These are phyloP conservation scores for Bergia sp. DNA, from an alignment of 92 coral and sea anemone species.

Conservation along the genomic window DNA sequence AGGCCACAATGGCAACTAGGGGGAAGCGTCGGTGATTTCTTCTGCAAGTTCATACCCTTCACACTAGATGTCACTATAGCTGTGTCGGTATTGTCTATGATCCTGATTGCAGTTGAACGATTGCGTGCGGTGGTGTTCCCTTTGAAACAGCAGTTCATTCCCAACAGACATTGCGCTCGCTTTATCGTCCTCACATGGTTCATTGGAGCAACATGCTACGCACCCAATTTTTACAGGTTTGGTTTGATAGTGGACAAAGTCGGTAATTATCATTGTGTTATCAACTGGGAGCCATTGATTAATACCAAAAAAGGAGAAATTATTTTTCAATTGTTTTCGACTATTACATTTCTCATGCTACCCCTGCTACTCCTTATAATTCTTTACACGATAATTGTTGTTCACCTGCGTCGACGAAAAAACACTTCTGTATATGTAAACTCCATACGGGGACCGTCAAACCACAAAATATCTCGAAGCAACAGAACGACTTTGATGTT, in stretches of 20 bases:
- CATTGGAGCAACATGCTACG: background rate
- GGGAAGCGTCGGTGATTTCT: background rate
- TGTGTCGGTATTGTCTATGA: conserved; percentile 24
- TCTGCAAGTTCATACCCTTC: conserved; percentile 31
- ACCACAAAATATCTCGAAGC: background rate
- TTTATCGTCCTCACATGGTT: conserved; percentile 17
- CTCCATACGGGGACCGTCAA: conserved; percentile 5
- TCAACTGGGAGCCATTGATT: conserved; percentile 33
- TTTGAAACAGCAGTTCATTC: background rate
- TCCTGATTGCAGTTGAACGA: conserved; percentile 13
- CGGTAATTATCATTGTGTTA: background rate
- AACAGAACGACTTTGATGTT: conserved; percentile 25
- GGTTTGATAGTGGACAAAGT: background rate
- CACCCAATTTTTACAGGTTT: conserved; percentile 26
- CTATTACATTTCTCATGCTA: background rate
- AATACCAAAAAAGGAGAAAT: conserved; percentile 12
- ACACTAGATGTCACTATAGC: conserved; percentile 12
- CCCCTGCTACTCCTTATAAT: background rate
- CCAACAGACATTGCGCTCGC: background rate
- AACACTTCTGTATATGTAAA: background rate
- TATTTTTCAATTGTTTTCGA: conserved; percentile 8
- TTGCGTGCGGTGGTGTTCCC: conserved; percentile 38
- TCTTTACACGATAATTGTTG: conserved; percentile 11
- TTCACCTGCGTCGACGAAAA: background rate
- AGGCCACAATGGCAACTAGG: conserved; percentile 12